phyloP scores from a whole-genome alignment of 2,888 invertebrate species.

The Isotomurus palustris region DNA sequence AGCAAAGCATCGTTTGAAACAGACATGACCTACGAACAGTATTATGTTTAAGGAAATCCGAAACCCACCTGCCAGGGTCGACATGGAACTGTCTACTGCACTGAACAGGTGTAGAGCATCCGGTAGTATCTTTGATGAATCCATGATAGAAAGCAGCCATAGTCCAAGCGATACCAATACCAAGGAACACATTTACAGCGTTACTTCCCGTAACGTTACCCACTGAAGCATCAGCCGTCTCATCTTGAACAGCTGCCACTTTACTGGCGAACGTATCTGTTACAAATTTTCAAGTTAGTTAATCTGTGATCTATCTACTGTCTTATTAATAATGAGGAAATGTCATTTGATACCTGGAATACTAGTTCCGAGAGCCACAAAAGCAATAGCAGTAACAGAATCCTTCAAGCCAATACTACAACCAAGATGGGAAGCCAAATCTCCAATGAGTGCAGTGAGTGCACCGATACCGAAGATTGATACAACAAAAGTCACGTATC shows the following conservation, averaged over 20 bases:
- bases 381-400: slow-evolving; percentile 59
- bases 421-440: slow-evolving; percentile 60
- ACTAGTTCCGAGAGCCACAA: slow-evolving; percentile 62
- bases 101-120: slow-evolving; percentile 37
- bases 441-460: slow-evolving; percentile 60
- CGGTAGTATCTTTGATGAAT: slow-evolving; percentile 45
- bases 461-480: slow-evolving; percentile 58
- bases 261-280: slow-evolving; percentile 98
- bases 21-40: too few species aligned
- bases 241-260: slow-evolving; percentile 96
- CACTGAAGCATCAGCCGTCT: slow-evolving; percentile 94
- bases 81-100: slow-evolving; percentile 62
- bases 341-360: slow-evolving; percentile 59
- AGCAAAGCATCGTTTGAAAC: neutral
- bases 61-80: slow-evolving; percentile 68
- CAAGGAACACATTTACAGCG: slow-evolving; percentile 62
- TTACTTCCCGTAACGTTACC: slow-evolving; percentile 91
- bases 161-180: slow-evolving; percentile 96
- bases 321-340: too few species aligned
- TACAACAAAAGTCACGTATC: slow-evolving; percentile 58
- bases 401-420: slow-evolving; percentile 59
- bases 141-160: slow-evolving; percentile 90
- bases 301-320: too few species aligned
- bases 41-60: neutral
- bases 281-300: too few species aligned